Percentiles rank a stretch among this genome's conserved stretches.
Conservation (phyloP, 2,113 vertebrate genomes). For the Perca fluviatilis region DNA sequence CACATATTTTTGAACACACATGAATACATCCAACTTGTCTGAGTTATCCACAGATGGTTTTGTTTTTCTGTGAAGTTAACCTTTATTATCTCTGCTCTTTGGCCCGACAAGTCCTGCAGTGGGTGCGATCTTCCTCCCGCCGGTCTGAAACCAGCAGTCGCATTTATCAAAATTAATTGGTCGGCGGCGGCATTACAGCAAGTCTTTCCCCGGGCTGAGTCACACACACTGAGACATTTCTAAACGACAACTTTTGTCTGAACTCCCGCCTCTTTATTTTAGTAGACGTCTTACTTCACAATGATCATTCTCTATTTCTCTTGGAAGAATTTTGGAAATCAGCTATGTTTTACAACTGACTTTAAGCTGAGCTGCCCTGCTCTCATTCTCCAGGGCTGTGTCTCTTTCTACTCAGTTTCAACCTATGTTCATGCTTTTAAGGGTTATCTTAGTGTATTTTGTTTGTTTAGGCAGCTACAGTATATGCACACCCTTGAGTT, state of each 20-base stretch:
- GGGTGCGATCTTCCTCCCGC: constrained; percentile 1
- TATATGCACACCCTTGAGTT: neutral
- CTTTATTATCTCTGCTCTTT: constrained; percentile 39
- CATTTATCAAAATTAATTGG: constrained; percentile 81
- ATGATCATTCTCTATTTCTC: constrained; percentile 1
- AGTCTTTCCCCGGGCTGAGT: constrained; percentile 39
- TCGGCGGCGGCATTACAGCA: constrained; percentile 42
- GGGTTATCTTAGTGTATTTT: neutral
- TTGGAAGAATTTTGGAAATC: neutral
- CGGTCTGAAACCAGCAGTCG: constrained; percentile 47
- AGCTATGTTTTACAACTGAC: neutral
- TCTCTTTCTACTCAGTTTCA: neutral
- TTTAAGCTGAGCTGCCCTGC: neutral
- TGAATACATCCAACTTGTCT: neutral
- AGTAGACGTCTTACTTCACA: neutral
- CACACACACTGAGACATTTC: constrained; percentile 30
- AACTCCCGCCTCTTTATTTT: constrained; percentile 26
- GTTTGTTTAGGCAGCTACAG: neutral
- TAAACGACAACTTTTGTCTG: constrained; percentile 51
- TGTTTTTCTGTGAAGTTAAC: neutral
- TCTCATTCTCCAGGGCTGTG: neutral
- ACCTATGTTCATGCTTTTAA: neutral
- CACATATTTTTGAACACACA: neutral
- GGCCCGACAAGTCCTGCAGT: constrained; percentile 17
- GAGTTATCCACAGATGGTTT: neutral